A percentile compares a stretch with the other conserved stretches of the same genome.
Conservation (phyloP, 1,140 invertebrate species). For the Chironomus striatipennis region DNA sequence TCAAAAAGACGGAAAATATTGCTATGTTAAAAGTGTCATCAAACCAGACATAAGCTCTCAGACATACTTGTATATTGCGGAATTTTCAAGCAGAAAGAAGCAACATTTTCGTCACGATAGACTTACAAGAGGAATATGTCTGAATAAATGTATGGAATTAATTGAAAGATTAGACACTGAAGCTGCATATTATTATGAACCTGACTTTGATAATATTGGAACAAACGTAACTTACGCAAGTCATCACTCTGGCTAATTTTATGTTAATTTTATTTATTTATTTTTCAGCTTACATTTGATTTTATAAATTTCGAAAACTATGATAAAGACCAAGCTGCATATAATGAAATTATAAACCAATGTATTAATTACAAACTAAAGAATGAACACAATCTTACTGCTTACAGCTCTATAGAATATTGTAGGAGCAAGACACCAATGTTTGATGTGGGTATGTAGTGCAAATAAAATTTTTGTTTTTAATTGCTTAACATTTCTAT, state of each 20-base stretch:
- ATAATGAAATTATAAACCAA: not conserved
- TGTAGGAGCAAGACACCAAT: not conserved
- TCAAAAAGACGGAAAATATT: conserved; percentile 36
- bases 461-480: too few species aligned
- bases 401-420: not conserved
- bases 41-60: conserved; percentile 31
- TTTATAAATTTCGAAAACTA: not conserved
- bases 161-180: conserved; percentile 20
- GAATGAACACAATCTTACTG: not conserved
- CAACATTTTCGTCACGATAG: conserved; percentile 46
- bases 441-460: not conserved
- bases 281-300: not conserved
- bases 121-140: conserved; percentile 44
- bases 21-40: conserved; percentile 42
- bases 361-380: not conserved
- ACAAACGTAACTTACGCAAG: not conserved
- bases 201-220: not conserved
- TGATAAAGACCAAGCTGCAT: conserved; percentile 14
- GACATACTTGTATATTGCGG: conserved; percentile 41
- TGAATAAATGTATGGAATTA: conserved; percentile 33
- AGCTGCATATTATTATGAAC: not conserved
- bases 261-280: not conserved
- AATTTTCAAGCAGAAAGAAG: conserved; percentile 38
- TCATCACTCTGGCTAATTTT: not conserved
- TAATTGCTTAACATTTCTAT: too few species aligned